These are phyloP conservation scores for Drosophila dives DNA, from an alignment of 2,888 invertebrate species.

Conservation along the genomic window DNA sequence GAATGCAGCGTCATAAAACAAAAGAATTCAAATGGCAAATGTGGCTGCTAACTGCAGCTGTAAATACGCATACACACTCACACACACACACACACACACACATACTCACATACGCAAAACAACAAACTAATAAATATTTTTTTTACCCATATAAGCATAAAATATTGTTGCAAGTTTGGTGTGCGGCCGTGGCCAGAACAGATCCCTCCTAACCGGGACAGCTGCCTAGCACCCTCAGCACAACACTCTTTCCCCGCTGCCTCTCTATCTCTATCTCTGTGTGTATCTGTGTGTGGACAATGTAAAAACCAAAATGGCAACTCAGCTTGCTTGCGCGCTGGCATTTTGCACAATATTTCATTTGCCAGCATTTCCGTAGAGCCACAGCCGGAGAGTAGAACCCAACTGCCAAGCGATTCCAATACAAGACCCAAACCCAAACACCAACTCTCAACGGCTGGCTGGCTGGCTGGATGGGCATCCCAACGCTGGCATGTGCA, in stretches of 20 bases:
- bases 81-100: background rate
- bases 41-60: conserved; percentile 41
- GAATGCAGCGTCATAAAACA: conserved; percentile 52
- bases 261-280: background rate
- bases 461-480: conserved; percentile 5
- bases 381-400: background rate
- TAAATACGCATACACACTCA: conserved; percentile 22
- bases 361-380: conserved; percentile 62
- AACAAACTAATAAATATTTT: conserved; percentile 77
- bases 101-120: conserved; percentile 27
- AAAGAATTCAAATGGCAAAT: conserved; percentile 49
- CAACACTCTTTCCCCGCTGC: background rate
- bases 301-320: conserved; percentile 48
- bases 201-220: conserved; percentile 20
- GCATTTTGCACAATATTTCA: conserved; percentile 70
- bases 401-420: conserved; percentile 29
- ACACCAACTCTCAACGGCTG: conserved; percentile 2
- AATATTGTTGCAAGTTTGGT: conserved; percentile 67
- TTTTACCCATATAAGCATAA: conserved; percentile 70
- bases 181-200: conserved; percentile 37
- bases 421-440: conserved; percentile 5
- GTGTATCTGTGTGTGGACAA: conserved; percentile 13
- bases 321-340: conserved; percentile 56
- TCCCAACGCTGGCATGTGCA: conserved; percentile 61
- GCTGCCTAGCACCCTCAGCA: conserved; percentile 14